Evolutionary conservation across 1,140 invertebrate species (phyloP), one percentile per base, ranked within the genome.

Genomic region (Marisa cornuarietis): DNA sequence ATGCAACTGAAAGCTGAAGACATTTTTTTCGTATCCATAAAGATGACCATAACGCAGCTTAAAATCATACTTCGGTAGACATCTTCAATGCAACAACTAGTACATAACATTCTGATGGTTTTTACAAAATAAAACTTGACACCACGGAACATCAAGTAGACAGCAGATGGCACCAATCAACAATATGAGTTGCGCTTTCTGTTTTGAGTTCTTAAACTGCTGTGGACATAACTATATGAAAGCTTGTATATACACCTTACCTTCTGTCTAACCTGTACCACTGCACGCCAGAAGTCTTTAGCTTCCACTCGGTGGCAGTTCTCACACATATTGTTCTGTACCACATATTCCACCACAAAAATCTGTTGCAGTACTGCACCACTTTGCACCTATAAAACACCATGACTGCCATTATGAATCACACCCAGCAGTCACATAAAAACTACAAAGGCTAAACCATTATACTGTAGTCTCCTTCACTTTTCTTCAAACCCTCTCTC

Each of bases 231-330:
- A 13, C n/a, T 22, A 13, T 1, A 68, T 42, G 2, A 22, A 42
- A 42, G 1, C 11, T 16, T 13, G 1, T 4, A 65, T 4, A 4
- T 16, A 68, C 42, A 73, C 71, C 58, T 71, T 49, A 92, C 92
- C 87, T 91, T 93, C 85, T 94, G 93, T 83, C 93, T 85, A 31
- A 94, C 92, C 92, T 94, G 94, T 16, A 96, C 95, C 80, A 94
- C 92, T 77, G 97, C 97, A 88, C 95, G 95, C 99, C 99, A 99
- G 90, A 95, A 99, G 92, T 99, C 96, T 91, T 99, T 98, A 0
- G 98, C 98, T 92, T 99, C 98, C 0, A 94, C 94, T 26, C 97
- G 93, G 91, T 99, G 98, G 91, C 99, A 99, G 82, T 99, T 96
- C 89, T 97, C 95, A 91, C 99, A 99, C 96, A 99, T 98, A 88